Percentiles rank a stretch among this genome's conserved stretches.
Evolutionary conservation across 1,140 invertebrate species (phyloP).

Genomic region (Trichonephila clavipes): DNA sequence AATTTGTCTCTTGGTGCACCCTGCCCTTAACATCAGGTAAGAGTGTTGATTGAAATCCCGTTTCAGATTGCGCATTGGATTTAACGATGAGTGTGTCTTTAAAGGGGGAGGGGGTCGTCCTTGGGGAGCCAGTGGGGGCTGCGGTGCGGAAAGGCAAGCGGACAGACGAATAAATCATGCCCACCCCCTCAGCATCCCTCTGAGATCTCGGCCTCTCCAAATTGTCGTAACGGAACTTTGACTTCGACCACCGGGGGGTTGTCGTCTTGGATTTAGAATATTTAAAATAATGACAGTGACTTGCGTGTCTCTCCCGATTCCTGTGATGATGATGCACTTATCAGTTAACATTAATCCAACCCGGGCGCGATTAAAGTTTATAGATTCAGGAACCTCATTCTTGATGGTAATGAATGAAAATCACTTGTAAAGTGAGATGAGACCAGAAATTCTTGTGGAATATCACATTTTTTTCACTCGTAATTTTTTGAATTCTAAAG

Average conservation of each 20-base stretch:
- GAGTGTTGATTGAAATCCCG: conserved; percentile 70
- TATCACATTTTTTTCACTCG: too few relatives aligned
- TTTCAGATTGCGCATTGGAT: conserved; percentile 65
- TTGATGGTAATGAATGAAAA: background rate
- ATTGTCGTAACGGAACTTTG: background rate
- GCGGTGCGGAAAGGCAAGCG: conserved; percentile 49
- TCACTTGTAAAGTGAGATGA: too few relatives aligned
- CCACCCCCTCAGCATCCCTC: background rate
- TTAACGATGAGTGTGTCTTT: conserved; percentile 33
- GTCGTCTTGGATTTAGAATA: conserved; percentile 19
- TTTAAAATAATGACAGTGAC: conserved; percentile 17
- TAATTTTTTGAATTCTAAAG: too few relatives aligned
- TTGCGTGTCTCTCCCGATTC: background rate
- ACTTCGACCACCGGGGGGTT: background rate
- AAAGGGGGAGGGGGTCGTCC: background rate
- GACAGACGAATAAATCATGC: conserved; percentile 45
- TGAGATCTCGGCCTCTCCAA: background rate
- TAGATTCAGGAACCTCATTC: background rate
- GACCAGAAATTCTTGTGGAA: too few relatives aligned
- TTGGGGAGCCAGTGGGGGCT: conserved; percentile 6
- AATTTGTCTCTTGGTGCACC: background rate
- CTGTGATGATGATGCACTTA: background rate
- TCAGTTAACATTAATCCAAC: background rate
- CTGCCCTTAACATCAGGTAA: background rate
- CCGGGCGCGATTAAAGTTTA: background rate